Conservation (phyloP, 2,888 invertebrate species). For the Tethea ocularis region DNA sequence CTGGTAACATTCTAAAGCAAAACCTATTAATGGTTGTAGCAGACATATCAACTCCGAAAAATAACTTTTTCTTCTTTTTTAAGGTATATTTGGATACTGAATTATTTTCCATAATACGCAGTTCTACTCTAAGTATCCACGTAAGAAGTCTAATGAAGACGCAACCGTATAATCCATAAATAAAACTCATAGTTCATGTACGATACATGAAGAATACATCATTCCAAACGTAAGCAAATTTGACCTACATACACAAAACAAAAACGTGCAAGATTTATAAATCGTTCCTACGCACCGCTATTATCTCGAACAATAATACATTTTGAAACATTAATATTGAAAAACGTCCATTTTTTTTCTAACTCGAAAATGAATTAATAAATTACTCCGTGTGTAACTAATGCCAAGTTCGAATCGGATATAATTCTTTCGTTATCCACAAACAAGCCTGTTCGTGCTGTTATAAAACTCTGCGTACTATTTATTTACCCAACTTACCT, state of each 20-base stretch:
- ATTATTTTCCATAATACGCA: no score
- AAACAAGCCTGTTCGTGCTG: constrained; percentile 23
- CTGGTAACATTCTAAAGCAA: no score
- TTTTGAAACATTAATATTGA: constrained; percentile 18
- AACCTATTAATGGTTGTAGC: no score
- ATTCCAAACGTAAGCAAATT: constrained; percentile 24
- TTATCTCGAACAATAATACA: constrained; percentile 10
- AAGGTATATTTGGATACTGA: no score
- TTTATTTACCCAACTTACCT: constrained; percentile 47
- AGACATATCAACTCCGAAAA: no score
- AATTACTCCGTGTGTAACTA: constrained; percentile 12
- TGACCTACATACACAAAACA: constrained; percentile 26
- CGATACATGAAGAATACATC: not conserved
- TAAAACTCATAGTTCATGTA: not conserved
- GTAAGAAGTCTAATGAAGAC: not conserved
- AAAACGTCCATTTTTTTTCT: not conserved
- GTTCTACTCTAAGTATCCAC: not conserved
- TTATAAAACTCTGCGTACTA: constrained; percentile 30
- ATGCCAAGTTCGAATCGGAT: constrained; percentile 46
- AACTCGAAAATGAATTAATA: not conserved
- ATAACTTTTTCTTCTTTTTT: no score
- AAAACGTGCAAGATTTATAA: not conserved
- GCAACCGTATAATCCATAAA: not conserved
- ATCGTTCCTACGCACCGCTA: not conserved
- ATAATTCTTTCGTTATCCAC: constrained; percentile 40